Percentiles rank a stretch among this genome's conserved stretches.
Evolutionary conservation across 2,113 vertebrate genomes (phyloP).

Genomic region (Parotia lawesii): DNA sequence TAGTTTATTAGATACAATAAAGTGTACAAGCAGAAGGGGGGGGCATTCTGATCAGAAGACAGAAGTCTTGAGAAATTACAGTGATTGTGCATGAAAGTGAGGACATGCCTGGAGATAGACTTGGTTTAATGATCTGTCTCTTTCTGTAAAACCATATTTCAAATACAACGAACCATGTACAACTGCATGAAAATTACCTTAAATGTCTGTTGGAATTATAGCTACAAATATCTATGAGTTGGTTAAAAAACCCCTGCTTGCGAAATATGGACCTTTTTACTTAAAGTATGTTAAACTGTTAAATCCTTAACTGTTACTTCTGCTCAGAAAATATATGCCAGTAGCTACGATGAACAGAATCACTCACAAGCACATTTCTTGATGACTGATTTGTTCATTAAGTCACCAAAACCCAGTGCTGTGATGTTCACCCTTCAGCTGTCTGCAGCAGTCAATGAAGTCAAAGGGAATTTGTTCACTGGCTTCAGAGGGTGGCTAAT

Average conservation of each 20-base stretch:
- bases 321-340: not conserved
- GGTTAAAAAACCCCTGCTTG: not conserved
- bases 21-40: not conserved
- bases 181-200: conserved; percentile 6
- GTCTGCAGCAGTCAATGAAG: not conserved
- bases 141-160: conserved; percentile 53
- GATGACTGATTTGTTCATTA: not conserved
- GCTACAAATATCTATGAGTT: not conserved
- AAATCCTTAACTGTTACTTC: not conserved
- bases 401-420: not conserved
- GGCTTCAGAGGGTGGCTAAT: not conserved
- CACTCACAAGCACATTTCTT: not conserved
- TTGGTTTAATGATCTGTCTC: conserved; percentile 56
- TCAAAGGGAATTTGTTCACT: not conserved
- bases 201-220: not conserved
- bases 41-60: conserved; percentile 9
- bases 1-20: conserved; percentile 38
- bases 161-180: not conserved
- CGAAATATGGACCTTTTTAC: not conserved
- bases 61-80: conserved; percentile 52
- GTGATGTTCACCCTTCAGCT: not conserved
- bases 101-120: not conserved
- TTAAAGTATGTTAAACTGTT: not conserved
- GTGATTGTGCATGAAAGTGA: conserved; percentile 1
- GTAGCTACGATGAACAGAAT: not conserved